Base-by-base conservation (phyloP, 2,113 vertebrate genomes). In the Bucco capensis region DNA sequence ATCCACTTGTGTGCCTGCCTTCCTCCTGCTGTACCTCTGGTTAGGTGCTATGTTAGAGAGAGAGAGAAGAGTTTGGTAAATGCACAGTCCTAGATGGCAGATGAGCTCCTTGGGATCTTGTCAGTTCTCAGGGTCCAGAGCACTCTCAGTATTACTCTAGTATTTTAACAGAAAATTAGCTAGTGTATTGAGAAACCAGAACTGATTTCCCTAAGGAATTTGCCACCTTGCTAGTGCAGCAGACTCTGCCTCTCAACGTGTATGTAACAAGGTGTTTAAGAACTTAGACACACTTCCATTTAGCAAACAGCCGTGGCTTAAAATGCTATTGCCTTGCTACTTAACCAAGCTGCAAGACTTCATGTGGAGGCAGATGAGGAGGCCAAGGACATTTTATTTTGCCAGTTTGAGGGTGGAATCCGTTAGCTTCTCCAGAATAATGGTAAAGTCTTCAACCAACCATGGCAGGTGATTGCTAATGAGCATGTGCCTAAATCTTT, bases 281-380 rank as follows among this genome's bases (percentile, higher is more conserved):
- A 91, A 92, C 87, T 91, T 87, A 54, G 84, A 87, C 93, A 92
- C 87, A 93, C 71, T 91, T 95, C 46, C 84, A 93, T 87, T 93
- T 89, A 92, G 82, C 78, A 83, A 75, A 73, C 81, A 94, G 91
- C 84, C 91, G 89, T 85, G 78, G 50, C 91, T 93, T 92, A 70
- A 94, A 92, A 58, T 35, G 62, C 74, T 87, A 4, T 50, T 84
- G 81, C 74, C 66, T 91, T 76, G n/a, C 91, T 85, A 19, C 82
- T 70, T 79, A 73, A 65, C 19, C 7, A 57, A 82, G 66, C 84
- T 79, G 25, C 50, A 75, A 84, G 61, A 24, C 70, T 89, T 86
- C 53, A 65, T 28, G 22, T 24, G 64, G 77, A 86, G 75, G 77
- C 15, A 90, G 70, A 69, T 33, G 58, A 91, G 49, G 30, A 89